These are phyloP conservation scores for Mactra quadrangularis DNA, from an alignment of 1,140 invertebrate species.

Conservation along the genomic window DNA sequence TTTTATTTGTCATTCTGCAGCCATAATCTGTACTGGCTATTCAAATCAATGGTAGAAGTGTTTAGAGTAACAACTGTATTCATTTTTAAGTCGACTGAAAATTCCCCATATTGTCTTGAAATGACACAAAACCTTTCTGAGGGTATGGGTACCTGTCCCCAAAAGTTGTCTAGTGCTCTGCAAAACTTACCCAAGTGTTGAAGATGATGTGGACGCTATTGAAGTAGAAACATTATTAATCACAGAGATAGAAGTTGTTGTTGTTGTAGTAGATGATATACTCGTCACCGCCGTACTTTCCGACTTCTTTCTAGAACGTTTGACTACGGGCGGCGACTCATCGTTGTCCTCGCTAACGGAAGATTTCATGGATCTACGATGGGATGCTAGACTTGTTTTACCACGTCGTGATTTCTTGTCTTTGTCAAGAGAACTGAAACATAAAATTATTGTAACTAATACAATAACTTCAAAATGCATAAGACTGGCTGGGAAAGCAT, in stretches of 20 bases:
- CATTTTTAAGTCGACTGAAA: too few relatives aligned
- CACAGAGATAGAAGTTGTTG: slow-evolving; percentile 36
- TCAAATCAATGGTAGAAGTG: too few relatives aligned
- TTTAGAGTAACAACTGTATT: too few relatives aligned
- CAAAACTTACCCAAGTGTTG: slow-evolving; percentile 22
- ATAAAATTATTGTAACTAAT: too few relatives aligned
- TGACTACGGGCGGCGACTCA: slow-evolving; percentile 26
- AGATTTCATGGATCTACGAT: slow-evolving; percentile 12
- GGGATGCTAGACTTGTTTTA: slow-evolving; percentile 86
- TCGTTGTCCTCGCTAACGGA: slow-evolving; percentile 40
- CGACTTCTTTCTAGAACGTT: slow-evolving; percentile 41
- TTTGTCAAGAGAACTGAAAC: slow-evolving; percentile 42
- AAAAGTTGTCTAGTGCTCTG: too few relatives aligned
- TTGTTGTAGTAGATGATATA: neutral
- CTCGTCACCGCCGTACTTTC: neutral
- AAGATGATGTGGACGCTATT: neutral
- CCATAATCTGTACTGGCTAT: too few relatives aligned
- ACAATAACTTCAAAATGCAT: too few relatives aligned
- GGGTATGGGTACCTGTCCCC: too few relatives aligned
- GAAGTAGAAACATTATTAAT: neutral
- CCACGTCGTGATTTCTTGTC: slow-evolving; percentile 40
- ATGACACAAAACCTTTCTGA: too few relatives aligned
- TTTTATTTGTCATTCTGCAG: too few relatives aligned
- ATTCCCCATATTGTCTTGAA: too few relatives aligned
- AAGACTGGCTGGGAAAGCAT: too few relatives aligned